Conservation (phyloP, 2,888 invertebrate genomes). For the Cryptus armator region DNA sequence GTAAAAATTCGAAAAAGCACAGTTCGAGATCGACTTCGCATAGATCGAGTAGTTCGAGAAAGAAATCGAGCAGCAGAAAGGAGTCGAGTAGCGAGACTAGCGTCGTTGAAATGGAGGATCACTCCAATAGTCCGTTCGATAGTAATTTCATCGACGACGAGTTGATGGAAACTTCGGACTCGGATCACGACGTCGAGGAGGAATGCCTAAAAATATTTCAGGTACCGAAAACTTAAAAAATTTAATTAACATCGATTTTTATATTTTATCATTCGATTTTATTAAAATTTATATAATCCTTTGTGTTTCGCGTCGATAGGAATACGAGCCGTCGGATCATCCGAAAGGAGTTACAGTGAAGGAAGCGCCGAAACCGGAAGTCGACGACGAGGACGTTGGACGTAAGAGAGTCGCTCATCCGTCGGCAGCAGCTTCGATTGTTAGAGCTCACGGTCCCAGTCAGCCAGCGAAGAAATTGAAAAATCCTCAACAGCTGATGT, state of each 20-base stretch:
- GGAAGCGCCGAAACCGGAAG: slow-evolving; percentile 72
- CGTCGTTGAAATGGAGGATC: slow-evolving; percentile 73
- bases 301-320: slow-evolving; percentile 72
- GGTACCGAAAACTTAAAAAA: slow-evolving; percentile 84
- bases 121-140: slow-evolving; percentile 72
- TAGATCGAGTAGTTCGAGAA: slow-evolving; percentile 76
- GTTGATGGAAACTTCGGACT: slow-evolving; percentile 86
- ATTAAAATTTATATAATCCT: slow-evolving; percentile 24
- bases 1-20: slow-evolving; percentile 74
- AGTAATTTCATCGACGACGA: slow-evolving; percentile 78
- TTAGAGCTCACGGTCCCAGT: slow-evolving; percentile 75
- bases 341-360: slow-evolving; percentile 75
- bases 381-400: slow-evolving; percentile 80
- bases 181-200: slow-evolving; percentile 90
- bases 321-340: slow-evolving; percentile 81
- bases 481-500: slow-evolving; percentile 81
- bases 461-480: slow-evolving; percentile 76
- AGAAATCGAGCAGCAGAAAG: slow-evolving; percentile 72
- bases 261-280: too few relatives aligned
- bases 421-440: slow-evolving; percentile 76
- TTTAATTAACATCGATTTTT: neutral
- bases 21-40: slow-evolving; percentile 76
- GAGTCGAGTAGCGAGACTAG: slow-evolving; percentile 75
- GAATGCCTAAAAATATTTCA: slow-evolving; percentile 96
- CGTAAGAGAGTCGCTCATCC: slow-evolving; percentile 92